Evolutionary conservation across 37 sponge, comb jelly and placozoan genomes (phyloP), one percentile per base, ranked within the genome.

Genomic region (Spongia lamella): DNA sequence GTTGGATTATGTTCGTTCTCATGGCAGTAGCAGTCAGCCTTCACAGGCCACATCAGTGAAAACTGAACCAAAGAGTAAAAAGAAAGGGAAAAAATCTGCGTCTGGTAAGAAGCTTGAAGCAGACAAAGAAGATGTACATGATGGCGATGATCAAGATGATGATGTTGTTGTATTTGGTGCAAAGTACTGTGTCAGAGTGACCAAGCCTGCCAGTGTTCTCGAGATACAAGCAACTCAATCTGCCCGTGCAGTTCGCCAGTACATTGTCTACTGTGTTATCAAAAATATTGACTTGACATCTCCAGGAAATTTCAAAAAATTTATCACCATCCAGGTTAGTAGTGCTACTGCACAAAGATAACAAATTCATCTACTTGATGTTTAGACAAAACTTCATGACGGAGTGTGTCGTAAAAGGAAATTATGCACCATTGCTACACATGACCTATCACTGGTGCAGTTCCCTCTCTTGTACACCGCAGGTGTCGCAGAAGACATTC

Each of bases 341-440:
- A 61, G 19, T 20, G 64, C 19, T 61, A 64, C 29, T n/a, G 35
- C 38, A 7, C 22, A 21, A 31, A 4, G n/a, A n/a, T n/a, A n/a
- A n/a, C n/a, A n/a, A n/a, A n/a, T n/a, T n/a, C n/a, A 20, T 16
- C 56, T 51, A n/a, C 37, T 26, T 60, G 9, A 3, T 30, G 50
- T 38, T 0, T 39, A 92, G 93, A 92, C 93, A 9, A 85, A 78
- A 53, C 83, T 92, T 13, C 94, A 93, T 80, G 94, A 93, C 25
- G 79, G 75, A 26, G 78, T 89, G 5, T 89, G 96, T 63, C 81
- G 89, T 65, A 78, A 85, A 40, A 65, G 96, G 25, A 68, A 82
- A 13, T 62, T 79, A 21, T 91, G 88, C n/a, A 92, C 96, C 26
- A 79, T 96, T 33, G 96, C 94, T 9, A 96, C 96, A 7, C 96